These are phyloP conservation scores for Bombycilla garrulus DNA, from an alignment of 2,113 vertebrate genomes.

Conservation along the genomic window DNA sequence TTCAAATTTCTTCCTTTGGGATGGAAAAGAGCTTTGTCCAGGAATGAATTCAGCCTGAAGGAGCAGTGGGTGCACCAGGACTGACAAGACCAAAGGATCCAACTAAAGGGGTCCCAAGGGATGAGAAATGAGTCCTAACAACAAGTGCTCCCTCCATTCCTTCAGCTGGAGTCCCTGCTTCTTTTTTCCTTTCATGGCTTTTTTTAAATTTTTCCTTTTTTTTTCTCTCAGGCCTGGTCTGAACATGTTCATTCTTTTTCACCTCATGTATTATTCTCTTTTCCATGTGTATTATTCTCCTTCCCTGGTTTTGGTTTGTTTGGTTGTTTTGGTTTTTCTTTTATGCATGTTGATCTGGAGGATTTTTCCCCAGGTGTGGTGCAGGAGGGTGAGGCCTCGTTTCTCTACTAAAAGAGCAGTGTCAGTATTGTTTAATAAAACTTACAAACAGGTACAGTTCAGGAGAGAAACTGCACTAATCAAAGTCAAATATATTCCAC, in stretches of 20 bases:
- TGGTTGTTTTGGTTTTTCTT: neutral
- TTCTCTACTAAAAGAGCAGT: neutral
- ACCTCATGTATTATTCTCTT: neutral
- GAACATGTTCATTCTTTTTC: fast-evolving
- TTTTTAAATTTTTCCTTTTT: no score
- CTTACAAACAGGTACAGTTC: neutral
- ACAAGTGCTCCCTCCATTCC: neutral
- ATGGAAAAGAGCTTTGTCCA: neutral
- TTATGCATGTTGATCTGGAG: no score
- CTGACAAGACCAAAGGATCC: neutral
- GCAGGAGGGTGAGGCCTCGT: neutral
- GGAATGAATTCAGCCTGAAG: neutral
- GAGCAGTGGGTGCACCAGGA: fast-evolving
- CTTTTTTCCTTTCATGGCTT: no score
- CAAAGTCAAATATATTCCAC: neutral
- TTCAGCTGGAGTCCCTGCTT: neutral
- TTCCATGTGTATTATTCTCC: fast-evolving
- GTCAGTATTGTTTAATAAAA: neutral
- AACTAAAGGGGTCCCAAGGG: neutral
- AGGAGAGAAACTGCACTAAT: neutral
- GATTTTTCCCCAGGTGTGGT: fast-evolving
- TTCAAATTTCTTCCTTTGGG: neutral
- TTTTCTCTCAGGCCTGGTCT: neutral
- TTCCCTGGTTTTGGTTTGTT: neutral
- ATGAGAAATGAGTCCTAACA: neutral